Evolutionary conservation across 2,797 vertebrate genomes (phyloP).

Genomic region (Acanthornis magna): DNA sequence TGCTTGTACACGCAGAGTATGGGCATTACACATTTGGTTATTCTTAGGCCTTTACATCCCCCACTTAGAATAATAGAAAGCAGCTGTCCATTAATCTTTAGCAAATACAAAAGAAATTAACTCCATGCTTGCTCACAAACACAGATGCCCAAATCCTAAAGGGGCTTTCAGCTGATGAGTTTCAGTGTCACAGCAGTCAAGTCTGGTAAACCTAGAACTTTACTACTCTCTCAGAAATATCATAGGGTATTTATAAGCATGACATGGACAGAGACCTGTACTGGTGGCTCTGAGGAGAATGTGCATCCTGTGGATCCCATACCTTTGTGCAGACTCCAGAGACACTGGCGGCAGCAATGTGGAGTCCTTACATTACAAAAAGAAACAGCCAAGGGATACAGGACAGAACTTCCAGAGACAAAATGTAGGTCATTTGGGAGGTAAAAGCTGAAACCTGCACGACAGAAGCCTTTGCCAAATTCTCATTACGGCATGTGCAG

Average conservation of each 20-base stretch:
- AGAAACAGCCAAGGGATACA: not conserved
- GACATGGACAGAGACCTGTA: not conserved
- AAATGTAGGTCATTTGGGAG: not conserved
- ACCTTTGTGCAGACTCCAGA: not conserved
- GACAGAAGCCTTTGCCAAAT: not conserved
- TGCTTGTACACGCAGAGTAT: not conserved
- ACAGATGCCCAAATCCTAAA: not conserved
- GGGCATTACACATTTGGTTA: not conserved
- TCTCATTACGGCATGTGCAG: not conserved
- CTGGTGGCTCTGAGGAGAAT: not conserved
- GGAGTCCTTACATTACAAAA: not conserved
- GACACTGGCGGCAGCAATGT: rapidly evolving
- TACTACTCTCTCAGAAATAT: not conserved
- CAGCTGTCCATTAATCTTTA: not conserved
- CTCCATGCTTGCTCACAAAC: not conserved
- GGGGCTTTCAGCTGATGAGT: not conserved
- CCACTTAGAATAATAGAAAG: not conserved
- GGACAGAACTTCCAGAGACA: not conserved
- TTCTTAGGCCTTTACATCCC: not conserved
- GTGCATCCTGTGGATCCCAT: rapidly evolving
- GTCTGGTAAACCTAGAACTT: not conserved
- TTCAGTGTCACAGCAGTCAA: not conserved
- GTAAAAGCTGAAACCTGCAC: not conserved
- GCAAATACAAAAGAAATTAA: not conserved
- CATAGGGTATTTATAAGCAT: not conserved